These are phyloP conservation scores for Allacma fusca DNA, from an alignment of 2,888 invertebrate genomes.

Conservation along the genomic window DNA sequence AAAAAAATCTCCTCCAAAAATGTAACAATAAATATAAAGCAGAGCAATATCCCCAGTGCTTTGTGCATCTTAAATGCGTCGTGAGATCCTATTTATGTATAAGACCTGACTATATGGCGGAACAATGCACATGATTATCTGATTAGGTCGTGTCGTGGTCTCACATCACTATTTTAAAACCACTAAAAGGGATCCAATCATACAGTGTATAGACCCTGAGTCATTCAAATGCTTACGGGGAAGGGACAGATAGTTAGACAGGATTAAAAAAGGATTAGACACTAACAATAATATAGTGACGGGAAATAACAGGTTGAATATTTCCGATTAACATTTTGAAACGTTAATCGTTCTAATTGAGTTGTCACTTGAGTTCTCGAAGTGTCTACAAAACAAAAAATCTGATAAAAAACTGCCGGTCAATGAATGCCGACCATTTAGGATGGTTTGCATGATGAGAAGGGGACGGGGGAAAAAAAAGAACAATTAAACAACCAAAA, in stretches of 20 bases:
- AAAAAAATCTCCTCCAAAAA: not conserved
- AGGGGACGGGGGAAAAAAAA: not conserved
- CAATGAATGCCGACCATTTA: not conserved
- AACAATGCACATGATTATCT: not conserved
- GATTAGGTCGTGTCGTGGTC: constrained; percentile 5
- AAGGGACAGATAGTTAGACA: no score
- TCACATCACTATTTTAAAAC: not conserved
- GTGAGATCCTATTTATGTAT: not conserved
- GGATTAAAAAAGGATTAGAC: no score
- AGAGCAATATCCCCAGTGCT: not conserved
- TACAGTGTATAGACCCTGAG: no score
- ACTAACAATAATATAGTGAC: no score
- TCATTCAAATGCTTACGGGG: no score
- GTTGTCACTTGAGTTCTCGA: not conserved
- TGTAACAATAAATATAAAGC: constrained; percentile 13
- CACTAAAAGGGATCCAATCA: no score
- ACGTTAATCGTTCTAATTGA: not conserved
- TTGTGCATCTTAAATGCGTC: not conserved
- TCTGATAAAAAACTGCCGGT: no score
- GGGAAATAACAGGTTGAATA: not conserved
- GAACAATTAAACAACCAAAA: not conserved
- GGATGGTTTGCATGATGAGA: not conserved
- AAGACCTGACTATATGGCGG: not conserved
- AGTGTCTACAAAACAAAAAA: no score
- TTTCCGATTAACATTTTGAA: not conserved